Conservation (phyloP, 2,888 invertebrate genomes). For the Pseudococcus viburni region DNA sequence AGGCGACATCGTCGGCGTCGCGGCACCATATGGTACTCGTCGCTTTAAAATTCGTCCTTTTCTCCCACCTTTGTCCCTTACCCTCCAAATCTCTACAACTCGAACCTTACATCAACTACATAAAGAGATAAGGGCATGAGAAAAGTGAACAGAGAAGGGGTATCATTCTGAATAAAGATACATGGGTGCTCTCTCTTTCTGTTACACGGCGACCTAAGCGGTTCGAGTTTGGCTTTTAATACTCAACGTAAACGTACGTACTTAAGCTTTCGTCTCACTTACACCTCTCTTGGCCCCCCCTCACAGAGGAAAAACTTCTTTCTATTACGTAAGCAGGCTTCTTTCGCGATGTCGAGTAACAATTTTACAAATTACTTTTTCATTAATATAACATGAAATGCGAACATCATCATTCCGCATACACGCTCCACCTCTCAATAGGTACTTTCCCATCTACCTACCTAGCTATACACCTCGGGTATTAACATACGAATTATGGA, state of each 20-base stretch:
- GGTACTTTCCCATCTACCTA: background rate
- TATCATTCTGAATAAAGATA: too few relatives aligned
- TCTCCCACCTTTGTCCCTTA: background rate
- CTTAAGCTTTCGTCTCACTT: background rate
- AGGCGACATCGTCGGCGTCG: background rate
- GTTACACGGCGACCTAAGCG: background rate
- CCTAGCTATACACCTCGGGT: background rate
- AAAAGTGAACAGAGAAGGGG: background rate
- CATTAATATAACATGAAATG: conserved; percentile 11
- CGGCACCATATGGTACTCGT: conserved; percentile 28
- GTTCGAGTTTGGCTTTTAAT: background rate
- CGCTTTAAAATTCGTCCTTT: background rate
- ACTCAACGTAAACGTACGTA: conserved; percentile 5
- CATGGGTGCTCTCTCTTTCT: conserved; percentile 5
- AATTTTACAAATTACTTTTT: conserved; percentile 45
- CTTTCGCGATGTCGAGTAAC: background rate
- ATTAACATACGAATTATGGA: conserved; percentile 30
- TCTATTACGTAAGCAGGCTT: background rate
- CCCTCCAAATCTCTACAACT: background rate
- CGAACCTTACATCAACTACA: background rate
- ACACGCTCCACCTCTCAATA: background rate
- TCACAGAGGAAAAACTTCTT: background rate
- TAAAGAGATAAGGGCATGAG: background rate
- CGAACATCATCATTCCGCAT: background rate
- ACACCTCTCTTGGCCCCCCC: too few relatives aligned